phyloP scores from a whole-genome alignment of 35 echinoderm and acorn worm genomes.

The Heliocidaris tuberculata region DNA sequence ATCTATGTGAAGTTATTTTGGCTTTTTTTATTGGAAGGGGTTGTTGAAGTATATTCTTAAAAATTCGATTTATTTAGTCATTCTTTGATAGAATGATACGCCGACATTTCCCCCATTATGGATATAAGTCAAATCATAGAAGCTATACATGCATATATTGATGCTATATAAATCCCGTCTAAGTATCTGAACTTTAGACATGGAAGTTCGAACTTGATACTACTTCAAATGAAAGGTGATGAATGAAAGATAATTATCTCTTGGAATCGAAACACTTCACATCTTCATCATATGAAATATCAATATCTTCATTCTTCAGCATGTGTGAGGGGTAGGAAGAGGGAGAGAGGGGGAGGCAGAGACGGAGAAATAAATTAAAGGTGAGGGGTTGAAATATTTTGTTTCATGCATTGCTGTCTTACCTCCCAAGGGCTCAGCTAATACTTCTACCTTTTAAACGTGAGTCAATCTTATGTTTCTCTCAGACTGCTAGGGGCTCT shows the following conservation, averaged over 20 bases:
- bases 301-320: neutral
- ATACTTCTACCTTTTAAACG: too few species aligned
- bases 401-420: neutral
- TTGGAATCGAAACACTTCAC: neutral
- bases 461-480: too few species aligned
- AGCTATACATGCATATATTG: neutral
- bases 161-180: neutral
- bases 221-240: neutral
- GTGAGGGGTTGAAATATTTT: neutral
- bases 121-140: too few species aligned
- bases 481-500: too few species aligned
- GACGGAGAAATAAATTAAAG: neutral
- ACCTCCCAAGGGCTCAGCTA: neutral
- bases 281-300: neutral
- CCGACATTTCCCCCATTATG: too few species aligned
- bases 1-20: too few species aligned
- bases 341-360: neutral
- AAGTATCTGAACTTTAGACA: neutral
- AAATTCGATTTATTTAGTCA: too few species aligned
- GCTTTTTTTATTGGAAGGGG: too few species aligned
- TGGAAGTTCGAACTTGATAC: conserved; percentile 11
- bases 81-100: too few species aligned
- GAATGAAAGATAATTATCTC: neutral
- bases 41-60: too few species aligned
- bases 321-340: neutral